These are phyloP conservation scores for Diadumene lineata DNA, from an alignment of 92 coral and sea anemone species.

Conservation along the genomic window DNA sequence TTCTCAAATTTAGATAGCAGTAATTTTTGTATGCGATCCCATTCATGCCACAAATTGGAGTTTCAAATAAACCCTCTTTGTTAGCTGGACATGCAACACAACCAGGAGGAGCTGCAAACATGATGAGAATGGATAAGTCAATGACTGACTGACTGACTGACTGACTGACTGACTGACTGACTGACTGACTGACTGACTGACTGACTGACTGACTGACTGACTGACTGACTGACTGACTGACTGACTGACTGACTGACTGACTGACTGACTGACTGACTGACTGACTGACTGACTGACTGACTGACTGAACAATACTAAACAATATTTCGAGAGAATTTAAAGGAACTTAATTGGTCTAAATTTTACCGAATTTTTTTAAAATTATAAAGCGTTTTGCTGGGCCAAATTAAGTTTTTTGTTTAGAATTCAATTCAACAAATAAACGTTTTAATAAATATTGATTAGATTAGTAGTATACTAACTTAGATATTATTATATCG, in stretches of 20 bases:
- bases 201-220: background rate
- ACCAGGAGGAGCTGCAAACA: slow-evolving; percentile 83
- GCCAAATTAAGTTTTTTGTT: no score
- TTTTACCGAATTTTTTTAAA: no score
- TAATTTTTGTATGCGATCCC: slow-evolving; percentile 96
- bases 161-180: background rate
- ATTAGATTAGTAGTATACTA: no score
- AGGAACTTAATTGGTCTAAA: no score
- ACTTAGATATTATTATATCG: no score
- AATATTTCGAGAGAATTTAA: no score
- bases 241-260: background rate
- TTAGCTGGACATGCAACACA: slow-evolving; percentile 86
- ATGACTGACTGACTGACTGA: background rate
- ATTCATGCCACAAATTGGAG: slow-evolving; percentile 92
- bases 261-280: background rate
- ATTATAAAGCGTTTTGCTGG: no score
- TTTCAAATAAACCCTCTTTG: slow-evolving; percentile 91
- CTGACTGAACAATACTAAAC: background rate
- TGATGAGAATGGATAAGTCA: background rate
- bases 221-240: background rate
- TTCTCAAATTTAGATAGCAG: slow-evolving; percentile 83
- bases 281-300: background rate
- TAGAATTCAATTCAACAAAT: no score
- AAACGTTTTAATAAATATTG: no score
- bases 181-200: background rate